Evolutionary conservation across 2,113 vertebrate species (phyloP).

Genomic region (Odobenus rosmarus): DNA sequence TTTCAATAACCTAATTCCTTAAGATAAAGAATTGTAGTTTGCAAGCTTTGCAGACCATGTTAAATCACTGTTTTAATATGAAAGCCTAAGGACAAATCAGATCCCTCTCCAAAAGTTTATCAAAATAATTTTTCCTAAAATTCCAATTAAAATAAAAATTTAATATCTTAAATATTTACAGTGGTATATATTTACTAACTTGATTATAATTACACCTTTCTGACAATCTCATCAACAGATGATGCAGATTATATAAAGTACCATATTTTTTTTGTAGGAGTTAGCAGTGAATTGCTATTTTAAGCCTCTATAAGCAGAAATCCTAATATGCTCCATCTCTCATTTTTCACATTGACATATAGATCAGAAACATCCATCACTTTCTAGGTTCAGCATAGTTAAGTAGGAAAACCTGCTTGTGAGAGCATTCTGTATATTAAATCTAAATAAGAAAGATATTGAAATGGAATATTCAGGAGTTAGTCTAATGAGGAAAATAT

Average conservation of each 20-base stretch:
- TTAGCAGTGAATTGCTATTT: conserved; percentile 20
- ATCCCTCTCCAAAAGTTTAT: not conserved
- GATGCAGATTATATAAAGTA: not conserved
- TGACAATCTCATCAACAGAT: conserved; percentile 11
- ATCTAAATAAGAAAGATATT: conserved; percentile 52
- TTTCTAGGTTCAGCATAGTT: not conserved
- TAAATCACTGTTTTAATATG: not conserved
- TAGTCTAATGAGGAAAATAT: conserved; percentile 24
- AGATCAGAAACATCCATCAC: conserved; percentile 67
- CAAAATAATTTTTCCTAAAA: conserved; percentile 50
- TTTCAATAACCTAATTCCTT: not conserved
- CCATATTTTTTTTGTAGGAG: not conserved
- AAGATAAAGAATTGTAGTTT: not conserved
- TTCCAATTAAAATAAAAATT: conserved; percentile 53
- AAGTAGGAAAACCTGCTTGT: conserved; percentile 32
- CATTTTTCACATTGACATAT: conserved; percentile 59
- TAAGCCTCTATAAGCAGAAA: conserved; percentile 22
- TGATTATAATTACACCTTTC: not conserved
- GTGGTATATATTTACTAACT: conserved; percentile 27
- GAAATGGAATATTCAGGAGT: conserved; percentile 41
- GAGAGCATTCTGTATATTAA: conserved; percentile 60
- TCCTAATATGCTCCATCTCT: not conserved
- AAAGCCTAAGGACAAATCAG: not conserved
- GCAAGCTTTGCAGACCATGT: not conserved
- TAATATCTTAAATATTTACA: conserved; percentile 13